Conservation (phyloP, 2,888 invertebrate genomes). For the Hetaerina titia region DNA sequence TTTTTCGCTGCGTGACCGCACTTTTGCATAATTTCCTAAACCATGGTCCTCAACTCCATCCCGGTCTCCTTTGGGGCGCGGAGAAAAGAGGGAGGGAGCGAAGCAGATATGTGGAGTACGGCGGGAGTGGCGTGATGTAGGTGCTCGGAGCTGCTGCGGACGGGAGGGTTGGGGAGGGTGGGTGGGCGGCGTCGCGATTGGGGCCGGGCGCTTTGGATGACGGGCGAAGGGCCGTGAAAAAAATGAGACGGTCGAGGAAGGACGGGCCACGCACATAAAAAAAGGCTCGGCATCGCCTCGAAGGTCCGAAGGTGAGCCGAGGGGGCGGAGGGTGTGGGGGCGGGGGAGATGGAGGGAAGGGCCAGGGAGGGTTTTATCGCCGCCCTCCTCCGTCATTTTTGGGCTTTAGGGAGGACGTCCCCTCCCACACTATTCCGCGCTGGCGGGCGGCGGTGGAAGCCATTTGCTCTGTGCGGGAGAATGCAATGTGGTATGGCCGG, state of each 20-base stretch:
- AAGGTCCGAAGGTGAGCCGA: not conserved
- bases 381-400: not conserved
- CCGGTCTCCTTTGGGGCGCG: too few relatives aligned
- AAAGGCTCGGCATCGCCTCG: not conserved
- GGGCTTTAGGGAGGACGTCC: not conserved
- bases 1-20: too few relatives aligned
- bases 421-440: not conserved
- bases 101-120: not conserved
- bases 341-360: not conserved
- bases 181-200: slow-evolving; percentile 3
- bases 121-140: not conserved
- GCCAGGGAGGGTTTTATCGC: not conserved
- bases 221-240: slow-evolving; percentile 30
- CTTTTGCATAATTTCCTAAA: too few relatives aligned
- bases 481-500: not conserved
- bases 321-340: too few relatives aligned
- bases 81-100: not conserved
- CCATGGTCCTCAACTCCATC: too few relatives aligned
- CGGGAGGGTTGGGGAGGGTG: not conserved
- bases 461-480: not conserved
- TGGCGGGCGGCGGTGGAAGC: not conserved
- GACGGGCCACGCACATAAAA: slow-evolving; percentile 14
- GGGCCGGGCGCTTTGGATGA: not conserved
- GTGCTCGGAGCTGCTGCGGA: not conserved
- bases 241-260: not conserved